Conservation (phyloP, 2,113 vertebrate genomes). For the Colossoma macropomum region DNA sequence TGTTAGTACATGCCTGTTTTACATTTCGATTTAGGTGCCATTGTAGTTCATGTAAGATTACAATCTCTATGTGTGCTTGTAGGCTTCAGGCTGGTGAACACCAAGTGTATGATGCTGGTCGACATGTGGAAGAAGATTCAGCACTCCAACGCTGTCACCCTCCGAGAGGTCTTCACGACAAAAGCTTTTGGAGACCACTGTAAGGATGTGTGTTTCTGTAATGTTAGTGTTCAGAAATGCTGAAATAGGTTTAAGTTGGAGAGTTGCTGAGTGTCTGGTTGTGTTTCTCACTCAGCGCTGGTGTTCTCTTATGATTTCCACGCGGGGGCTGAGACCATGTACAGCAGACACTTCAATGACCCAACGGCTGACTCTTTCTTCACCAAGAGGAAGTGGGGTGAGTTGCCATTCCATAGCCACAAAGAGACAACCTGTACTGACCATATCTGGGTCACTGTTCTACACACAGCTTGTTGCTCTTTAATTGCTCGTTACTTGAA, state of each 20-base stretch:
- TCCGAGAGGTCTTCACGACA: conserved; percentile 98
- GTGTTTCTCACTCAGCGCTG: conserved; percentile 80
- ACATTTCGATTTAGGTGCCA: too few species aligned
- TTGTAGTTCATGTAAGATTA: background rate
- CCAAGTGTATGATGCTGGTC: conserved; percentile 98
- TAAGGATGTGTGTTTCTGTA: conserved; percentile 68
- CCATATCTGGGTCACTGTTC: background rate
- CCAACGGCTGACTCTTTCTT: conserved; percentile 95
- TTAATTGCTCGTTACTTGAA: background rate
- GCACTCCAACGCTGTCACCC: conserved; percentile 94
- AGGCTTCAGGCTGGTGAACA: conserved; percentile 98
- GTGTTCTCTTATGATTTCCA: conserved; percentile 99
- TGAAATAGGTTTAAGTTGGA: background rate
- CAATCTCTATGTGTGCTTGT: conserved; percentile 48
- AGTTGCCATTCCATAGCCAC: conserved; percentile 59
- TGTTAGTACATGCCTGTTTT: too few species aligned
- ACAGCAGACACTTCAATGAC: conserved; percentile 97
- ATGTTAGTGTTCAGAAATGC: background rate
- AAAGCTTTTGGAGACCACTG: conserved; percentile 98
- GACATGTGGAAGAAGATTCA: conserved; percentile 99
- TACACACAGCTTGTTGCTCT: background rate
- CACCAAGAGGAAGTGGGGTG: conserved; percentile 99
- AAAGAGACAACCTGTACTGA: background rate
- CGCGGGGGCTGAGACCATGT: conserved; percentile 97
- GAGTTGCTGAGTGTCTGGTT: background rate